Base-by-base conservation (phyloP, 2,797 vertebrate genomes). In the Trematomus bernacchii region DNA sequence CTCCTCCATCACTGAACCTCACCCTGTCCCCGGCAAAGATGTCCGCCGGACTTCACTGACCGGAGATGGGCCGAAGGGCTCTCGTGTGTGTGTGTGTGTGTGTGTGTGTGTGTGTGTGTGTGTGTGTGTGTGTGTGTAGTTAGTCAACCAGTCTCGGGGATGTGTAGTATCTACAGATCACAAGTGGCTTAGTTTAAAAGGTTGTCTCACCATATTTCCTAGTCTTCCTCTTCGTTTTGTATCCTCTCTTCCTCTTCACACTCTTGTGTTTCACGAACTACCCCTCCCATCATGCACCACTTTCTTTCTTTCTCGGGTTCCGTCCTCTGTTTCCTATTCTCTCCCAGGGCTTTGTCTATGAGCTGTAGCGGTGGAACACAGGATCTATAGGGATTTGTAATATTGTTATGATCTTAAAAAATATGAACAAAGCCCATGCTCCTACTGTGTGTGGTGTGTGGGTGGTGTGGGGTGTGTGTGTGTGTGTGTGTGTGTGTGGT, bases 131-230 rank as follows among this genome's bases (percentile, higher is more conserved):
- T n/a, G 0, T 53, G 42, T 9, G n/a, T 6, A 9, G 68, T 53
- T 55, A 27, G 47, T 61, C n/a, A n/a, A 75, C 67, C 52, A 62
- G 57, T 50, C 53, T 10, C n/a, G n/a, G 21, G 69, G 23, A 71
- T 76, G 57, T 81, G 37, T n/a, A n/a, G n/a, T n/a, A n/a, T n/a
- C n/a, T n/a, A n/a, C n/a, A n/a, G n/a, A n/a, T n/a, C n/a, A n/a
- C n/a, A n/a, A n/a, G n/a, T n/a, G n/a, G n/a, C n/a, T n/a, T n/a
- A n/a, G n/a, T n/a, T n/a, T n/a, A n/a, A n/a, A n/a, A n/a, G n/a
- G 58, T 61, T 61, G 84, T 86, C 75, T 88, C 73, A n/a, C 73
- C 59, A 72, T 23, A 57, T 85, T 92, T 90, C 85, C 86, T 82
- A n/a, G 71, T 77, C 74, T 74, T 74, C 37, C 12, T 4, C 6